Percentiles rank a stretch among this genome's conserved stretches.
These are phyloP conservation scores for Leptobrachium leishanense DNA, from an alignment of 2,113 vertebrate species.

Conservation along the genomic window DNA sequence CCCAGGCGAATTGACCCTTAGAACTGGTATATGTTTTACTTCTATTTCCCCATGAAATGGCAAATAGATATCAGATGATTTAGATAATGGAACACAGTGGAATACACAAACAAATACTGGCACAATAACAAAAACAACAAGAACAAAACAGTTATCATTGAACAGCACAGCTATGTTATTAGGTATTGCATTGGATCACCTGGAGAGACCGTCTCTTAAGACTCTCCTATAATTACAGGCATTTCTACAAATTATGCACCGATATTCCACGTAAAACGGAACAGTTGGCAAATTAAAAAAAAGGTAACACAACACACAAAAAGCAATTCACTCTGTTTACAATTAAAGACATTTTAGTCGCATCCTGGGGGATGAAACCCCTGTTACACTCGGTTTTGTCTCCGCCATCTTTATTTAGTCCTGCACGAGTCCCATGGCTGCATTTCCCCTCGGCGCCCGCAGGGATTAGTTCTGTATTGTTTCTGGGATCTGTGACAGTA, in stretches of 20 bases:
- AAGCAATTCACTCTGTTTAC: slow-evolving; percentile 4
- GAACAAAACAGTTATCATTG: too few relatives aligned
- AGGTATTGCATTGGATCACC: too few relatives aligned
- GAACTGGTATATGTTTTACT: too few relatives aligned
- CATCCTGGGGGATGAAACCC: slow-evolving; percentile 29
- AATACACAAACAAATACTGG: too few relatives aligned
- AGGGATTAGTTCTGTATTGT: slow-evolving; percentile 40
- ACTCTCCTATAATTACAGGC: background rate
- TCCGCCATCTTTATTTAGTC: slow-evolving; percentile 29
- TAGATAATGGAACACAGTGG: too few relatives aligned
- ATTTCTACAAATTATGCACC: background rate
- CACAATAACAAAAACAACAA: too few relatives aligned
- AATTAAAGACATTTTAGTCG: slow-evolving; percentile 28
- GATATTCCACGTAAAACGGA: background rate
- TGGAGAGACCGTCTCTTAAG: background rate
- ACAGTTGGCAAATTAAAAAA: background rate
- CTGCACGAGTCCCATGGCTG: slow-evolving; percentile 11
- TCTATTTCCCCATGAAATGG: too few relatives aligned
- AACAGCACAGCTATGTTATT: too few relatives aligned
- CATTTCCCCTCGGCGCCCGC: slow-evolving; percentile 12
- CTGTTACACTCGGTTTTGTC: slow-evolving; percentile 3
- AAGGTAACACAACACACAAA: slow-evolving; percentile 1
- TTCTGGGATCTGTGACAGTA: slow-evolving; percentile 47
- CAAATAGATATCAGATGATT: too few relatives aligned
- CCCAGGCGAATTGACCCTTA: too few relatives aligned